These are phyloP conservation scores for Hippasteria phrygiana DNA, from an alignment of 53 echinoderm and acorn worm genomes.

Conservation along the genomic window DNA sequence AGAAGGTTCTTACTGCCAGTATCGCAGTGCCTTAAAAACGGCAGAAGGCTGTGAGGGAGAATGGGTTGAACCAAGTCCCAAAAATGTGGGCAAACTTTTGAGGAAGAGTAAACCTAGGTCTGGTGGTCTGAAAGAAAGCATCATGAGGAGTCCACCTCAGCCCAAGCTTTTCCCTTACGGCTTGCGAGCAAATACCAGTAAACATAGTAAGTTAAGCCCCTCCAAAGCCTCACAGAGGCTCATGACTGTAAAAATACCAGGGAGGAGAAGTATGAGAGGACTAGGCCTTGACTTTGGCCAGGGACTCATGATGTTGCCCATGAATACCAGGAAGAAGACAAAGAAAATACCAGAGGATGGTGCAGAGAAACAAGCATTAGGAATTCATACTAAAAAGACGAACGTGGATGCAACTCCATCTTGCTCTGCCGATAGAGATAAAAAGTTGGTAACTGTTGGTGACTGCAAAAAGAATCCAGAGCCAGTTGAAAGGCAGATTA, in stretches of 20 bases:
- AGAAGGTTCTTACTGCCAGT: background rate
- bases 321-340: slow-evolving; percentile 2
- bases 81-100: slow-evolving; percentile 3
- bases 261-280: slow-evolving; percentile 25
- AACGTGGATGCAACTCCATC: background rate
- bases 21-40: slow-evolving; percentile 11
- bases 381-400: background rate
- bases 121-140: slow-evolving; percentile 41
- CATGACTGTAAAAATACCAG: slow-evolving; percentile 1
- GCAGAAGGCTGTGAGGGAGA: slow-evolving; percentile 54
- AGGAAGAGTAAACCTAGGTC: slow-evolving; percentile 1
- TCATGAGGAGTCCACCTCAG: slow-evolving; percentile 40
- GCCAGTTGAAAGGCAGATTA: background rate
- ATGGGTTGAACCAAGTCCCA: slow-evolving; percentile 43
- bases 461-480: background rate
- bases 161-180: background rate
- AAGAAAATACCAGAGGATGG: background rate
- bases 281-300: slow-evolving; percentile 41
- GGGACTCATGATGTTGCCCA: slow-evolving; percentile 39
- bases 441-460: background rate
- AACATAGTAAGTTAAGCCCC: background rate
- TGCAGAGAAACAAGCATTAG: background rate
- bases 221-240: slow-evolving; percentile 31
- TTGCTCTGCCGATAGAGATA: background rate
- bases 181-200: background rate